Conservation (phyloP, 1,140 invertebrate species). For the Atta colombica region DNA sequence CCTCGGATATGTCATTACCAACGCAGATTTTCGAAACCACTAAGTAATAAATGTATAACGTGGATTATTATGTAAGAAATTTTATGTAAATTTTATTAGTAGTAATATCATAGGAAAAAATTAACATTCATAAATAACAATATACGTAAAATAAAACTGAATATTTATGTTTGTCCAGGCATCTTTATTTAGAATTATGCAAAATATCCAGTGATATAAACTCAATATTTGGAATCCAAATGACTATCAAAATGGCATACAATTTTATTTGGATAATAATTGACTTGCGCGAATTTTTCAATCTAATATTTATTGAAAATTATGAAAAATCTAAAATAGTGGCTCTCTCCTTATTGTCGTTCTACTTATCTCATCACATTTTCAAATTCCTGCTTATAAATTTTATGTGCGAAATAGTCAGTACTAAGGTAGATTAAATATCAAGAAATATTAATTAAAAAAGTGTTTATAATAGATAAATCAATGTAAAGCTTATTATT, state of each 20-base stretch:
- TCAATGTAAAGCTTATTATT: background rate
- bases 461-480: background rate
- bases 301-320: background rate
- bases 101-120: background rate
- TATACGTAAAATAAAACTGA: background rate
- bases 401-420: background rate
- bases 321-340: background rate
- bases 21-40: background rate
- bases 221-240: conserved; percentile 14
- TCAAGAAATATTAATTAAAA: background rate
- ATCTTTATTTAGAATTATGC: conserved; percentile 21
- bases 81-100: background rate
- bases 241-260: background rate
- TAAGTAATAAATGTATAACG: background rate
- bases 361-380: background rate
- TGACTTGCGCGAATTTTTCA: background rate
- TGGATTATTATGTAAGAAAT: conserved; percentile 12
- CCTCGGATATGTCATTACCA: background rate
- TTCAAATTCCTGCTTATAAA: conserved; percentile 17
- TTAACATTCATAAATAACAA: background rate
- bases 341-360: rapidly evolving
- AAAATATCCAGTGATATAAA: conserved; percentile 27
- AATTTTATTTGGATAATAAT: background rate
- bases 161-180: background rate
- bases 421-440: background rate